Base-by-base conservation (phyloP, 2,888 invertebrate species). In the Priapulus caudatus region DNA sequence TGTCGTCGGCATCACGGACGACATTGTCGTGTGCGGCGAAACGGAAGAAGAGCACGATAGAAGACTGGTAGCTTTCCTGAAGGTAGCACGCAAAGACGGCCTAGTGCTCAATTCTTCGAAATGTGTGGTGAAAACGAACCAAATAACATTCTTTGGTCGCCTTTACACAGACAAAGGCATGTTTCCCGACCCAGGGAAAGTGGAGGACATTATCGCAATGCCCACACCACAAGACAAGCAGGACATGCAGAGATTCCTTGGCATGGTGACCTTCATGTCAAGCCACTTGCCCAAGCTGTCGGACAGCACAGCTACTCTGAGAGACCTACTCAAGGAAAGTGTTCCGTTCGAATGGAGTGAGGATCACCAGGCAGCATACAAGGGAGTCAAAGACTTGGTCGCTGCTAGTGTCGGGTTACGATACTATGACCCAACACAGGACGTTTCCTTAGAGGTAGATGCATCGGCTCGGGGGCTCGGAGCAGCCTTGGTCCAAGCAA, bases 171-270 rank as follows among this genome's bases (percentile, higher is more conserved):
- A 21, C 16, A 19, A 47, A 2, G 50, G 53, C 4, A 24, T 56
- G 18, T 15, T 4, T 16, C 50, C 51, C 4, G 54, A 54, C 18
- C 55, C 54, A n/a, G 50, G n/a, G 10, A 58, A 56, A 4, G 43
- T 58, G 18, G 4, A 33, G n/a, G 53, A 43, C 43, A 52, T 56
- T 22, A 47, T 51, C 4, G 48, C 48, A 20, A 56, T 58, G 54
- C 49, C 51, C 18, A 23, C 21, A 1, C 57, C 55, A 19, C 16
- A 19, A n/a, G 43, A 43, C 43, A 54, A 50, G 23, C 45, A 53
- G 3, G 55, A 56, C 15, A 18, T 57, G 5, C 55, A 58, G 18
- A 43, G 48, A 16, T 56, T 56, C 43, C 33, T 56, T 2, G 56
- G 56, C 1, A 24, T 52, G 20, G 4, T 56, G 43, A 54, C 43